Base-by-base conservation (phyloP, 2,888 invertebrate species). In the Diarsia dahlii region DNA sequence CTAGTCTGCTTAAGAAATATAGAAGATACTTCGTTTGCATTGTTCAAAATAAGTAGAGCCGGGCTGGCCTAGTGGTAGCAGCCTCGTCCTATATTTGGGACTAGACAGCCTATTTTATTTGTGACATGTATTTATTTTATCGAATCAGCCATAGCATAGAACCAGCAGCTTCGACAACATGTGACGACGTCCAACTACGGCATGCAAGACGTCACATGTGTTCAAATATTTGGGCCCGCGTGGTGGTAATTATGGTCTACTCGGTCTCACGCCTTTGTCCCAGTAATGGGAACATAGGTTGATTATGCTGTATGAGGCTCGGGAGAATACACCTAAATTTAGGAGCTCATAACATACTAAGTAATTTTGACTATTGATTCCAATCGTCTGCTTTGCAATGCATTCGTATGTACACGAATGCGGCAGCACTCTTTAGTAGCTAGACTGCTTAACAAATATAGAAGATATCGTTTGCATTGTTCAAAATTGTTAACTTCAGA, bases 311-410 rank as follows among this genome's bases (percentile, higher is more conserved):
- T 23, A 18, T 45, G 39, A 18, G n/a, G 68, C 45, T 28, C 3
- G 34, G 15, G 15, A 52, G 6, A 46, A 54, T n/a, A 54, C 12
- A 3, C n/a, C 12, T 13, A 23, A 64, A 18, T 28, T 28, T 28
- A 39, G 6, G 48, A 48, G 50, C 20, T 39, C 46, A 28, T 63
- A 54, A 52, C 39, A 65, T 23, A 13, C 23, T 12, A 46, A 48
- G 23, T 48, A 54, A 54, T 28, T 28, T 70, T 62, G 39, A 46
- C 45, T 15, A 12, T 52, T 67, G 34, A 46, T 69, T 52, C 60
- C 20, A 8, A 79, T 56, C 54, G 28, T 48, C 54, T 48, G 54
- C 28, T 54, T 62, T 46, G n/a, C 52, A 74, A 69, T 79, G n/a
- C 20, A 56, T 63, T 56, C 3, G 56, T 50, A 80, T 80, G 72